Percentiles rank a stretch among this genome's conserved stretches.
Evolutionary conservation across 2,888 invertebrate genomes (phyloP).

Genomic region (Coenonympha glycerion): DNA sequence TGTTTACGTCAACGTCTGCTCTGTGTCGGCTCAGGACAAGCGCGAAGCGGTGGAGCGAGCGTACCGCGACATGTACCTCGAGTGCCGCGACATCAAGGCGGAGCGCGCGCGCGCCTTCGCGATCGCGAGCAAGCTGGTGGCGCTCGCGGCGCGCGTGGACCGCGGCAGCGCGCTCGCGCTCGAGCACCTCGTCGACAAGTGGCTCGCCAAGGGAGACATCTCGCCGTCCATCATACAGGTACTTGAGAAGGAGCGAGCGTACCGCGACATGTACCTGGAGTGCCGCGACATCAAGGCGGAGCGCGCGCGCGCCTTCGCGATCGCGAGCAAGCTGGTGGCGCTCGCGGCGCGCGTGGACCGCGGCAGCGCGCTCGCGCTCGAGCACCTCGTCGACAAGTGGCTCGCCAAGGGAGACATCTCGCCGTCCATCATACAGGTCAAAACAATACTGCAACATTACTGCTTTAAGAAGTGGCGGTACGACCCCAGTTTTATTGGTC

Average conservation of each 20-base stretch:
- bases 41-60: slow-evolving; percentile 85
- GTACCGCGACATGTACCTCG: slow-evolving; percentile 82
- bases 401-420: slow-evolving; percentile 59
- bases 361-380: slow-evolving; percentile 61
- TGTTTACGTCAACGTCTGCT: not conserved
- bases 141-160: slow-evolving; percentile 49
- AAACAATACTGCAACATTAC: too few species aligned
- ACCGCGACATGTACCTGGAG: slow-evolving; percentile 82
- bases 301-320: slow-evolving; percentile 59
- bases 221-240: slow-evolving; percentile 67
- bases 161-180: slow-evolving; percentile 63
- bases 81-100: slow-evolving; percentile 64
- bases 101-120: slow-evolving; percentile 66
- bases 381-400: slow-evolving; percentile 63
- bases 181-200: slow-evolving; percentile 57
- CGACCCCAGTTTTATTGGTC: too few species aligned
- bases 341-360: slow-evolving; percentile 52
- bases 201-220: slow-evolving; percentile 63
- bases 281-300: slow-evolving; percentile 68
- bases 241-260: slow-evolving; percentile 78
- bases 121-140: slow-evolving; percentile 49
- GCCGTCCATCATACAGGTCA: slow-evolving; percentile 67
- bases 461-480: too few species aligned
- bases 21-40: slow-evolving; percentile 61
- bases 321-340: slow-evolving; percentile 49